Evolutionary conservation across 1,140 invertebrate species (phyloP), one percentile per base, ranked within the genome.

Genomic region (Cyphomyrmex costatus): DNA sequence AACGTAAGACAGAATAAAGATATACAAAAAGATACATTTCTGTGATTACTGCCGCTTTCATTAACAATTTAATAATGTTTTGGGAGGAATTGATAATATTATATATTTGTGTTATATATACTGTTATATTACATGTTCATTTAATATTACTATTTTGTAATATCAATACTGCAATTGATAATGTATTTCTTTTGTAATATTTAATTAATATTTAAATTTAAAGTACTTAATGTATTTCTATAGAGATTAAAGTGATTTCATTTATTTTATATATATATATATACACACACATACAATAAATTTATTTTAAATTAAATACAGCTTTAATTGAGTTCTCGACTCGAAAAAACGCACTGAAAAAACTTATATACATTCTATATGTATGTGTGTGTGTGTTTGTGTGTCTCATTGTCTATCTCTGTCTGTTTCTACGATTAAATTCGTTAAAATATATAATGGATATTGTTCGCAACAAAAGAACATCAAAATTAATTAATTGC

Each of bases 31-130:
- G 2, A 36, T 33, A 66, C n/a, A 79, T 51, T 27, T 30, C 7
- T 2, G 4, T 21, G 10, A 63, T 42, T 56, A 53, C 0, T 21
- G 6, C 56, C n/a, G 10, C 21, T 24, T 60, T 77, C 14, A 56
- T 76, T 60, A 74, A 77, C 16, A 21, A 61, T 77, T 42, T 66
- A 66, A 66, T 24, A 19, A 78, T 78, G 65, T 78, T 79, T 53
- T 80, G 66, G 4, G 21, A 10, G 7, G 19, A 51, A 80, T 80
- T 12, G n/a, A 63, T 30, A 19, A 79, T 65, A 21, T 68, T 33
- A n/a, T 27, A 49, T 73, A 56, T 2, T 77, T 77, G 30, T 42
- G 36, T 77, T 7, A 65, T 51, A 65, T 4, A 33, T 27, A 68
- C 21, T 49, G 12, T 42, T n/a, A 63, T 36, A 16, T 66, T 51